Evolutionary conservation across 1,140 invertebrate species (phyloP).

Genomic region (Drosophila takahashii): DNA sequence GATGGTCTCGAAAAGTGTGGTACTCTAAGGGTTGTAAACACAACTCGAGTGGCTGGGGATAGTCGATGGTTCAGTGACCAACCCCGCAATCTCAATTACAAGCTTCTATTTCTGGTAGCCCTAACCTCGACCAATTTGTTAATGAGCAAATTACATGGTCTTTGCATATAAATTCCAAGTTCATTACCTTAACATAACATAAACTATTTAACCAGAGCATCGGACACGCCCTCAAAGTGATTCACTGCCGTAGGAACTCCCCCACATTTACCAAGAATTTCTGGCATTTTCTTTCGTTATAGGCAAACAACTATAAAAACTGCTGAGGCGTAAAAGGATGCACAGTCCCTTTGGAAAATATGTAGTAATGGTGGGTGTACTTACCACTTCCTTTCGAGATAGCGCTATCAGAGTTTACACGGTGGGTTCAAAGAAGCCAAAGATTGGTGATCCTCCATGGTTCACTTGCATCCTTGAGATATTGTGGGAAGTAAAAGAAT

Average conservation of each 20-base stretch:
- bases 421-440: neutral
- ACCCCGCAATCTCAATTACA: constrained; percentile 5
- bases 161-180: constrained; percentile 51
- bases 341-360: neutral
- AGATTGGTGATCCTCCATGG: neutral
- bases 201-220: constrained; percentile 30
- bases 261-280: constrained; percentile 23
- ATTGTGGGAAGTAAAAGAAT: neutral
- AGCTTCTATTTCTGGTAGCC: neutral
- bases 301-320: constrained; percentile 67
- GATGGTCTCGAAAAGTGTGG: constrained; percentile 20
- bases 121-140: constrained; percentile 63
- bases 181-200: constrained; percentile 50
- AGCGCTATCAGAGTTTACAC: constrained; percentile 35
- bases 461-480: neutral
- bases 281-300: constrained; percentile 25
- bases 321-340: constrained; percentile 78
- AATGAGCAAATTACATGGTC: constrained; percentile 74
- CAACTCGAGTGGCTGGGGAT: constrained; percentile 37
- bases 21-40: constrained; percentile 27
- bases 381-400: constrained; percentile 62
- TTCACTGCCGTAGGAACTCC: constrained; percentile 24
- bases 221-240: constrained; percentile 53
- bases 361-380: constrained; percentile 36
- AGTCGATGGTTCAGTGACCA: constrained; percentile 8